Evolutionary conservation across 2,888 invertebrate genomes (phyloP), one percentile per base, ranked within the genome.

Genomic region (Drosophila algonquin): DNA sequence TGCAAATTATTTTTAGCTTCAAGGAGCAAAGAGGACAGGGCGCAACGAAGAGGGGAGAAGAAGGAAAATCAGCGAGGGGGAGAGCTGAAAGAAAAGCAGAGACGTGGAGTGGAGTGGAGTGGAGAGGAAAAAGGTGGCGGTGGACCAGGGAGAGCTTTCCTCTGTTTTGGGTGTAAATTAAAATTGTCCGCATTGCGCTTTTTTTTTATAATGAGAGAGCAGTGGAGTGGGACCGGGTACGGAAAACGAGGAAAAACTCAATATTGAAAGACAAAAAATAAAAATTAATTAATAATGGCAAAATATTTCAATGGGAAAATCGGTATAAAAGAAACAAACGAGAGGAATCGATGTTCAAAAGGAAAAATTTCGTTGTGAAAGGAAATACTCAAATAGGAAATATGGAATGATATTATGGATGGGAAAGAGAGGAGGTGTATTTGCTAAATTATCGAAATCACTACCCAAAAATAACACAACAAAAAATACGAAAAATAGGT

Each of bases 1-100:
- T 72, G 71, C 60, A 84, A 84, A 81, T 81, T 81, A 78, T 81
- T 80, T 82, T 80, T 80, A 75, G 69, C 73, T 62, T 65, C 51
- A 46, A 21, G 44, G 35, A 18, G 10, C 24, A 27, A 14, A 10
- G 50, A 40, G n/a, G 7, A 6, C 40, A 7, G 7, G 0, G 7
- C 6, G 1, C 7, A 14, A 7, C 14, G 35, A 4, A 35, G 35
- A 5, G 35, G 24, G 24, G 24, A 5, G 24, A 24, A 24, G 24
- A 24, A 4, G 35, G 35, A 14, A 35, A 35, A 35, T 35, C 35
- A 14, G 14, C 40, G 40, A 40, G 40, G 14, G n/a, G n/a, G n/a
- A 7, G n/a, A 7, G 7, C 7, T 7, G 7, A 40, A 40, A n/a
- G 14, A n/a, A 40, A 40, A 40, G 40, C 40, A 40, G 40, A 40